A percentile compares a stretch with the other conserved stretches of the same genome.
These are phyloP conservation scores for Danio albolineatus DNA, from an alignment of 2,797 vertebrate genomes.

Conservation along the genomic window DNA sequence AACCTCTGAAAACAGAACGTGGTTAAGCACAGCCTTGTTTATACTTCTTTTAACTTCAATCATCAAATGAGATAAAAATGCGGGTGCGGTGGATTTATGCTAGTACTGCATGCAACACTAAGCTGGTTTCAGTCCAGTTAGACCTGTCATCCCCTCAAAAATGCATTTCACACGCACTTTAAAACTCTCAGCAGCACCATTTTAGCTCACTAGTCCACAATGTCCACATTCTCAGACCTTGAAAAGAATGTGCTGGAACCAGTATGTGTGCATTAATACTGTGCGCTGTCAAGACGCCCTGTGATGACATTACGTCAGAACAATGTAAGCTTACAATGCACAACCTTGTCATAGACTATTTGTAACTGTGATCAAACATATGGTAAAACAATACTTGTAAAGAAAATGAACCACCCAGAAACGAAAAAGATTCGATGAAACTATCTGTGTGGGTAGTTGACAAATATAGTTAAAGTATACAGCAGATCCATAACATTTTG, in stretches of 20 bases:
- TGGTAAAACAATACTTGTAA: neutral
- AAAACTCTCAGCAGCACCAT: neutral
- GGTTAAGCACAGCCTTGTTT: neutral
- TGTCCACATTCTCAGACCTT: conserved; percentile 2
- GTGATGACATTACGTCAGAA: conserved; percentile 12
- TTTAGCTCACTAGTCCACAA: conserved; percentile 1
- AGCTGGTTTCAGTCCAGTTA: conserved; percentile 23
- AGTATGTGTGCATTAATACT: conserved; percentile 38
- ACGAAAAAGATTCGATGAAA: neutral
- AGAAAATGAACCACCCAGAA: neutral
- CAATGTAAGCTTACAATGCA: neutral
- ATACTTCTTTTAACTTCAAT: conserved; percentile 6
- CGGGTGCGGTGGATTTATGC: neutral
- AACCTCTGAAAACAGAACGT: conserved; percentile 9
- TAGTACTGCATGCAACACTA: neutral
- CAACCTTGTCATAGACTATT: neutral
- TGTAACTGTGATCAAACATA: neutral
- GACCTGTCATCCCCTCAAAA: conserved; percentile 16
- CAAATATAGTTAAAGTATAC: neutral
- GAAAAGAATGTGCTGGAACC: conserved; percentile 54
- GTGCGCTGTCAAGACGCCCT: neutral
- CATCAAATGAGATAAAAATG: neutral
- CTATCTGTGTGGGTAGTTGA: neutral
- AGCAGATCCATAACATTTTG: neutral
- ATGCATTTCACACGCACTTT: neutral